Conservation (phyloP, 2,113 vertebrate genomes). For the Cebidichthys violaceus region DNA sequence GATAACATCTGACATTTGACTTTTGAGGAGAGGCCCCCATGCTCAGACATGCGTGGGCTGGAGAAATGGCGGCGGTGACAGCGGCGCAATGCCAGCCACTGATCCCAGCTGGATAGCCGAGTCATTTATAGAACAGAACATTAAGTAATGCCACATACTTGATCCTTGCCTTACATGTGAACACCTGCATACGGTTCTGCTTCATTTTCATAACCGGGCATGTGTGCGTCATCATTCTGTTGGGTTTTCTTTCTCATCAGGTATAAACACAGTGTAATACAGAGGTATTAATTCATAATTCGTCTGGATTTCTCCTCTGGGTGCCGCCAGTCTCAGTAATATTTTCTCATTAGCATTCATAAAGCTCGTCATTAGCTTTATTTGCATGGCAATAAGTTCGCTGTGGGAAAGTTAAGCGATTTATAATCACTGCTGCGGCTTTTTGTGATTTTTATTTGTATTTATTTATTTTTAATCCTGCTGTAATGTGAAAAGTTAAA, state of each 20-base stretch:
- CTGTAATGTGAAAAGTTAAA: constrained; percentile 18
- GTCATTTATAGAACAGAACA: constrained; percentile 83
- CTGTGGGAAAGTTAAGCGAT: constrained; percentile 21
- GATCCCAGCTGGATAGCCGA: constrained; percentile 74
- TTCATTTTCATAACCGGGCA: background rate
- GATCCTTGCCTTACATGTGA: constrained; percentile 52
- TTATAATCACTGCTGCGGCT: constrained; percentile 19
- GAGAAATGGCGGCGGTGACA: constrained; percentile 61
- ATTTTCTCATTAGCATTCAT: constrained; percentile 48
- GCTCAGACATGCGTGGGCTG: constrained; percentile 66
- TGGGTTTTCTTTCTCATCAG: background rate
- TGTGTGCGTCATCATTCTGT: background rate
- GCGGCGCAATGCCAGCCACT: constrained; percentile 64
- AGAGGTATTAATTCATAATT: background rate
- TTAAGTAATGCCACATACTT: constrained; percentile 76
- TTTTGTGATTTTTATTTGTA: background rate
- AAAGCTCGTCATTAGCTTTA: constrained; percentile 40
- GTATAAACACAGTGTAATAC: background rate
- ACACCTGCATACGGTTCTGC: constrained; percentile 57
- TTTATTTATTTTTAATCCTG: constrained; percentile 3
- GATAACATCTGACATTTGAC: constrained; percentile 84
- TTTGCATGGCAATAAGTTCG: constrained; percentile 31
- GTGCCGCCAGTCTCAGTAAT: constrained; percentile 26
- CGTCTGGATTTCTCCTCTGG: constrained; percentile 2
- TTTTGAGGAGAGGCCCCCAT: constrained; percentile 74